Evolutionary conservation across 2,888 invertebrate species (phyloP).

Genomic region (Tyria jacobaeae): DNA sequence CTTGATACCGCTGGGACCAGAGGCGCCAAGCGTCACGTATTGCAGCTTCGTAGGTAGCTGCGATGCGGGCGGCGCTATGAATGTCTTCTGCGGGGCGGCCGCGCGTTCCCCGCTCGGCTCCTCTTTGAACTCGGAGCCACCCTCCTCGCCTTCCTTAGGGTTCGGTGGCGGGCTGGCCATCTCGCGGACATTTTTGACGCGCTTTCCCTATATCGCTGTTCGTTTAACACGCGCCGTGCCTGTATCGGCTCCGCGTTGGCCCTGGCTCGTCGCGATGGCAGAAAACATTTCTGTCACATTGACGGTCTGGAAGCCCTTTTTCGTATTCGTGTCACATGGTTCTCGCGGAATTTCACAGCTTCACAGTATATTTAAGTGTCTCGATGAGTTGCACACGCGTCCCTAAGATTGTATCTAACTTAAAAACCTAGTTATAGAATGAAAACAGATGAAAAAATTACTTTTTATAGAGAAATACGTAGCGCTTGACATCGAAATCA

Average conservation of each 20-base stretch:
- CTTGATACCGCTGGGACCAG: constrained; percentile 83
- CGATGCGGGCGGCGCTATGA: constrained; percentile 80
- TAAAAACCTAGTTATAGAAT: constrained; percentile 64
- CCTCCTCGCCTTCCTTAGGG: constrained; percentile 83
- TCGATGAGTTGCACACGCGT: constrained; percentile 51
- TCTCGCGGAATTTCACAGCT: constrained; percentile 77
- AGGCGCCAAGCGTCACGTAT: constrained; percentile 76
- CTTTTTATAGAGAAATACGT: constrained; percentile 83
- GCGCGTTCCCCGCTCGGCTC: constrained; percentile 79
- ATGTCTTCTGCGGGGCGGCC: constrained; percentile 84
- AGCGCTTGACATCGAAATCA: constrained; percentile 86
- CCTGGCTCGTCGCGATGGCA: constrained; percentile 82
- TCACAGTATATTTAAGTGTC: constrained; percentile 56
- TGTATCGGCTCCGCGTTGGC: constrained; percentile 73
- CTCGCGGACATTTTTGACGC: constrained; percentile 85
- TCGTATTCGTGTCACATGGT: constrained; percentile 87
- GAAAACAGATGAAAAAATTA: constrained; percentile 70
- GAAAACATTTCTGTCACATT: constrained; percentile 87
- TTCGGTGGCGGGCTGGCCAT: constrained; percentile 86
- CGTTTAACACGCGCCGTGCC: constrained; percentile 76
- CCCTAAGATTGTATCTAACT: constrained; percentile 59
- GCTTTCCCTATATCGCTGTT: constrained; percentile 79
- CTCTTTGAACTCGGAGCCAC: constrained; percentile 78
- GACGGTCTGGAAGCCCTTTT: constrained; percentile 85
- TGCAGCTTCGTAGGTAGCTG: constrained; percentile 81